phyloP scores from a whole-genome alignment of 2,797 vertebrate species.

The Carduelis carduelis region DNA sequence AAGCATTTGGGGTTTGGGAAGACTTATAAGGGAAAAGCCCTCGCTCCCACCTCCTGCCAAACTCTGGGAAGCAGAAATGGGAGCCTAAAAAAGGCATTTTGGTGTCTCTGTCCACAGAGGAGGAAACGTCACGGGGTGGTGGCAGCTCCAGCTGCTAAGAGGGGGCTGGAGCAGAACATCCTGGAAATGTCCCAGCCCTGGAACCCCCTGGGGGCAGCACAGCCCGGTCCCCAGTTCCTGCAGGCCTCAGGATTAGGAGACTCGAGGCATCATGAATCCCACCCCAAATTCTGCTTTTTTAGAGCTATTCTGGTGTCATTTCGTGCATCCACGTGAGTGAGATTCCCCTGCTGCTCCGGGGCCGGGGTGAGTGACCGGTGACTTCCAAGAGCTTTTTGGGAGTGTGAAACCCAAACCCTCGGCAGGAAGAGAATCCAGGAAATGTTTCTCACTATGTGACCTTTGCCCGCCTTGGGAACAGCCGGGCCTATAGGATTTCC shows the following conservation, averaged over 20 bases:
- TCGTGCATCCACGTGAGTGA: background rate
- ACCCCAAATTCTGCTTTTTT: background rate
- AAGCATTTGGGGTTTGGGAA: accelerated
- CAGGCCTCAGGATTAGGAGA: accelerated
- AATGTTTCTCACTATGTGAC: background rate
- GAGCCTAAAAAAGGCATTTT: background rate
- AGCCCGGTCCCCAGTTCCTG: accelerated
- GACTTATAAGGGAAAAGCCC: background rate
- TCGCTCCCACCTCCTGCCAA: accelerated
- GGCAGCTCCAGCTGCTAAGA: background rate
- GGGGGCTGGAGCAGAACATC: background rate
- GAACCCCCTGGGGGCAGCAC: background rate
- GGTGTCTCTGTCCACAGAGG: background rate
- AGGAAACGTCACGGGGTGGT: accelerated
- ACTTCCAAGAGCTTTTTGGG: background rate
- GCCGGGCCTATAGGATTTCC: background rate
- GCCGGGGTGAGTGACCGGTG: accelerated
- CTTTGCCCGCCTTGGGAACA: background rate
- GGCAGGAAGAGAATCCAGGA: background rate
- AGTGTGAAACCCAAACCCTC: background rate
- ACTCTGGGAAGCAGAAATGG: background rate
- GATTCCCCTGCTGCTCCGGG: accelerated
- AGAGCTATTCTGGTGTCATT: accelerated
- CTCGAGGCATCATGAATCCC: background rate
- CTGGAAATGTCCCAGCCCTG: accelerated